Conservation (phyloP, 2,888 invertebrate species). For the Cheilosia impressa region DNA sequence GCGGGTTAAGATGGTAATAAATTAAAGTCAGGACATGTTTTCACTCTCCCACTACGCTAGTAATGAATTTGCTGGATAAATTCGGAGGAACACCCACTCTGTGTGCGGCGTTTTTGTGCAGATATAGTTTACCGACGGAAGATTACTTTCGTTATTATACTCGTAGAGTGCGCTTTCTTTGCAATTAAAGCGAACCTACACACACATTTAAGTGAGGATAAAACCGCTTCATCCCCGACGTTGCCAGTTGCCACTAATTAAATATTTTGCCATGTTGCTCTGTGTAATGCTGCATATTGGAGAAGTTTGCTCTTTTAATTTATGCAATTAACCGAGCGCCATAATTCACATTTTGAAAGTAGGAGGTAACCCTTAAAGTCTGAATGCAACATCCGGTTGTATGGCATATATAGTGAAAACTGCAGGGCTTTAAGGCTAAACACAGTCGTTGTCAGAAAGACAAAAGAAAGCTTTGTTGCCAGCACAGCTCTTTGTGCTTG, state of each 20-base stretch:
- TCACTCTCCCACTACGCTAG: neutral
- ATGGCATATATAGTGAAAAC: neutral
- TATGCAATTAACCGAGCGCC: conserved; percentile 20
- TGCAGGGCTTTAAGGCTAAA: neutral
- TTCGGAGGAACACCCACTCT: neutral
- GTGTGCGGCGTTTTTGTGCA: neutral
- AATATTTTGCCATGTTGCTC: conserved; percentile 15
- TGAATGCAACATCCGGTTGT: conserved; percentile 11
- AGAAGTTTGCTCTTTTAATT: conserved; percentile 12
- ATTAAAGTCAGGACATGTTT: conserved; percentile 7
- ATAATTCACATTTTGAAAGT: neutral
- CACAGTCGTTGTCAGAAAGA: neutral
- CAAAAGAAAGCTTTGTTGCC: conserved; percentile 9
- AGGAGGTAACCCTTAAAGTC: neutral
- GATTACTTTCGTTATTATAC: conserved; percentile 41
- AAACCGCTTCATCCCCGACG: neutral
- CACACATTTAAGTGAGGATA: neutral
- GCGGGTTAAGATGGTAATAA: conserved; percentile 4
- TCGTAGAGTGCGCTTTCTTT: conserved; percentile 5
- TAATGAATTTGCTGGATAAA: neutral
- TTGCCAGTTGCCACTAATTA: conserved; percentile 22
- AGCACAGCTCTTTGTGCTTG: neutral
- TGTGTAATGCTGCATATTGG: neutral
- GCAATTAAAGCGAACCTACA: conserved; percentile 1
- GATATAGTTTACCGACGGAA: conserved; percentile 8